These are phyloP conservation scores for Caenorhabditis briggsae DNA, from an alignment of 1,140 invertebrate genomes.

Conservation along the genomic window DNA sequence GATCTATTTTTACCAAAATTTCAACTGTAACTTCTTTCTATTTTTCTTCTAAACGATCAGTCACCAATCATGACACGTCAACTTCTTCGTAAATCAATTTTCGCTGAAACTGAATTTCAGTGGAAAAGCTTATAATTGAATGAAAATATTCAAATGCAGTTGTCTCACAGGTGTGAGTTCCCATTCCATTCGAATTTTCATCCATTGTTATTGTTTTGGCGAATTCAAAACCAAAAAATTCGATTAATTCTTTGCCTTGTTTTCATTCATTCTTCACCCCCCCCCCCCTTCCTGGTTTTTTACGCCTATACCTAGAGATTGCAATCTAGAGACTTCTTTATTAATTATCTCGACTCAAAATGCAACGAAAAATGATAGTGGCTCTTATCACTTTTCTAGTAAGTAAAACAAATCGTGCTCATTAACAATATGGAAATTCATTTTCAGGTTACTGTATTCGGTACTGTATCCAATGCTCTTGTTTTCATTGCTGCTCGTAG, in stretches of 20 bases:
- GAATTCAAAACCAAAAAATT: neutral
- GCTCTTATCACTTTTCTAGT: constrained; percentile 10
- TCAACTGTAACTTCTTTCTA: too few species aligned
- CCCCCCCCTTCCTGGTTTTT: neutral
- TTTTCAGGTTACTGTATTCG: neutral
- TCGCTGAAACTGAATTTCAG: too few species aligned
- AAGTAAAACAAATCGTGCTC: neutral
- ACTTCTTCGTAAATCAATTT: too few species aligned
- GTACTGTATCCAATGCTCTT: neutral
- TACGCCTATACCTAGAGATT: neutral
- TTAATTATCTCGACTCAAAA: neutral
- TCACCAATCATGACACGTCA: too few species aligned
- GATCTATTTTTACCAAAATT: too few species aligned
- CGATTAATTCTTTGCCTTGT: neutral
- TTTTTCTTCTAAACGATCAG: too few species aligned
- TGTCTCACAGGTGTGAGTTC: constrained; percentile 1
- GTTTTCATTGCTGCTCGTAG: neutral
- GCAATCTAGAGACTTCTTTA: neutral
- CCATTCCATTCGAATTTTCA: neutral
- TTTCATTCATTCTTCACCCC: neutral
- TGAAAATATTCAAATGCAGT: neutral
- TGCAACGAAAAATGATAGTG: neutral
- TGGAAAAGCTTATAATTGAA: too few species aligned
- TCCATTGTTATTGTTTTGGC: neutral
- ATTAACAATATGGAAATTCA: too few species aligned